phyloP scores from a whole-genome alignment of 2,888 invertebrate species.

The Athalia circularis region DNA sequence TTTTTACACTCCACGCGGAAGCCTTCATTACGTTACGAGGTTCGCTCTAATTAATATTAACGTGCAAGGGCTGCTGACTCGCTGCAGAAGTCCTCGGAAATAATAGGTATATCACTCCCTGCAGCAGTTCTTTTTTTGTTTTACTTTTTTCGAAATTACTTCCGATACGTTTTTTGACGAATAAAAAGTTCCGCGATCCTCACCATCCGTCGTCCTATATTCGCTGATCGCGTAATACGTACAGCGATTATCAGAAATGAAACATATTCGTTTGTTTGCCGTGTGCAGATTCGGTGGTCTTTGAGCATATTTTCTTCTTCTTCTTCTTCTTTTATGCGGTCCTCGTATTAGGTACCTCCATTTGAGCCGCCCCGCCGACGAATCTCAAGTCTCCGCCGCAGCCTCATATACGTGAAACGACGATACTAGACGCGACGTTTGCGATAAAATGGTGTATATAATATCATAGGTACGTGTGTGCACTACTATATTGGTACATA shows the following conservation, averaged over 20 bases:
- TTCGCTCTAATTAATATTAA: slow-evolving; percentile 35
- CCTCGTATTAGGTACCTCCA: too few species aligned
- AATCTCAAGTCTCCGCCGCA: background rate
- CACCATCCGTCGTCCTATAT: too few species aligned
- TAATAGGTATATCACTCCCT: slow-evolving; percentile 5
- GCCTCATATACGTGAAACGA: too few species aligned
- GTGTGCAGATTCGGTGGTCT: too few species aligned
- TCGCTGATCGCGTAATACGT: too few species aligned
- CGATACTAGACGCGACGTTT: slow-evolving; percentile 7
- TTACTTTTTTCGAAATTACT: background rate
- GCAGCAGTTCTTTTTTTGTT: background rate
- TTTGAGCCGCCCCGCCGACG: too few species aligned
- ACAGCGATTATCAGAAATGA: too few species aligned
- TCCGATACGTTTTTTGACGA: background rate
- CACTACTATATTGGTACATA: too few species aligned
- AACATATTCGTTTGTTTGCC: too few species aligned
- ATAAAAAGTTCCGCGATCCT: too few species aligned
- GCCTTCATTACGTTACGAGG: slow-evolving; percentile 35
- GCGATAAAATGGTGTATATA: slow-evolving; percentile 32
- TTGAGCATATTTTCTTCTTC: too few species aligned
- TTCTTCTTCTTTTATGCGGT: too few species aligned
- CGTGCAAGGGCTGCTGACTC: background rate
- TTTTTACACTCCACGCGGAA: background rate
- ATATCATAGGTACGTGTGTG: background rate
- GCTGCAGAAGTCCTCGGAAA: background rate